phyloP scores from a whole-genome alignment of 2,797 vertebrate genomes.

The Clarias platycephalus region DNA sequence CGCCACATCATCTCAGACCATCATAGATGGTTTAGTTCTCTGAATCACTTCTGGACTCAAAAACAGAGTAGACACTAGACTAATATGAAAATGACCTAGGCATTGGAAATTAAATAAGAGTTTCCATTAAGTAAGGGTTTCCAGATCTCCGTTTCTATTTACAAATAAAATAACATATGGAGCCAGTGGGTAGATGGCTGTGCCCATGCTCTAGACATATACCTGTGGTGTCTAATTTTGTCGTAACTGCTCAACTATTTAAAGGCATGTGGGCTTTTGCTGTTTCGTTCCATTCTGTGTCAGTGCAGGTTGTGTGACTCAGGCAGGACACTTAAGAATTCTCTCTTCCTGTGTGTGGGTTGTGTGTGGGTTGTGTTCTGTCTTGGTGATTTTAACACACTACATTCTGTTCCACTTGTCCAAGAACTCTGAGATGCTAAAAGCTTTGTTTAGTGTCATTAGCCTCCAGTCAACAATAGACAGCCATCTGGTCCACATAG shows the following conservation, averaged over 20 bases:
- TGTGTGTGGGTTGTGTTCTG: constrained; percentile 5
- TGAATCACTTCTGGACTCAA: no score
- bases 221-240: constrained; percentile 1
- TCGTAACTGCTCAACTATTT: neutral
- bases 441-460: constrained; percentile 25
- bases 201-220: neutral
- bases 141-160: neutral
- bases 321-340: constrained; percentile 3
- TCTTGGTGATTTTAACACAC: constrained; percentile 10
- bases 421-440: neutral
- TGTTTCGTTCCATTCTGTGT: neutral
- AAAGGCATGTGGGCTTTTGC: neutral
- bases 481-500: neutral
- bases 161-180: neutral
- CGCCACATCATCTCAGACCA: no score
- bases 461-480: constrained; percentile 14
- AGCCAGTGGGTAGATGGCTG: neutral
- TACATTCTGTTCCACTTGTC: neutral
- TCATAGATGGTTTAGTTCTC: no score
- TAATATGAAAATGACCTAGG: neutral
- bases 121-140: neutral
- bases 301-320: constrained; percentile 13
- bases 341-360: neutral
- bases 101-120: neutral
- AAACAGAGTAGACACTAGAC: no score